phyloP scores from a whole-genome alignment of 1,140 invertebrate species.

The Pomacea maculata region DNA sequence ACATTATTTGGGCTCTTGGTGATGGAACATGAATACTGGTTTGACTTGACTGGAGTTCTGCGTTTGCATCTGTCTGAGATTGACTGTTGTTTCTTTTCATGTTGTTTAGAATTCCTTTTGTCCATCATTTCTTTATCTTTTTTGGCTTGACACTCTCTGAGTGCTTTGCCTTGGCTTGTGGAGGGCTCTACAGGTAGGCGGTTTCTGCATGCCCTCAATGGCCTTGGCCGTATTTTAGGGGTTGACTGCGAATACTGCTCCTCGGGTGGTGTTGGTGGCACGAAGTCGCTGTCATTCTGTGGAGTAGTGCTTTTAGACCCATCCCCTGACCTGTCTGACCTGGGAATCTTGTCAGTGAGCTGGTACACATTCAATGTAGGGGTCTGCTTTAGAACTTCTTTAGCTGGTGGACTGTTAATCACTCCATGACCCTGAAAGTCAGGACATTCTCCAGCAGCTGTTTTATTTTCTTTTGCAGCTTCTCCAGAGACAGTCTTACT shows the following conservation, averaged over 20 bases:
- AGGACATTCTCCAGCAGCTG: too few species aligned
- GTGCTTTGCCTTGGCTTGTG: neutral
- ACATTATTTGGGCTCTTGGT: too few species aligned
- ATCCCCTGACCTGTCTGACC: constrained; percentile 1
- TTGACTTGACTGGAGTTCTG: too few species aligned
- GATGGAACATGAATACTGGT: too few species aligned
- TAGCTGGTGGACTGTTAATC: too few species aligned
- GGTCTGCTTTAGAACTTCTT: too few species aligned
- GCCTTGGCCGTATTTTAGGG: constrained; percentile 17
- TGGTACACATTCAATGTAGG: too few species aligned
- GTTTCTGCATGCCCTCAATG: constrained; percentile 12
- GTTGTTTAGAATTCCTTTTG: neutral
- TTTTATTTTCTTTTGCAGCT: too few species aligned
- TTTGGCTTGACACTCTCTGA: neutral
- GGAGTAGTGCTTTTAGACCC: constrained; percentile 29
- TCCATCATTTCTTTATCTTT: neutral
- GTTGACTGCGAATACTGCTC: neutral
- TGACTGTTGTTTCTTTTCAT: neutral
- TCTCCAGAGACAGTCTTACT: too few species aligned
- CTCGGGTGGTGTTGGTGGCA: constrained; percentile 56
- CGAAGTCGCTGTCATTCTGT: constrained; percentile 43
- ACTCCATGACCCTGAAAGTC: too few species aligned
- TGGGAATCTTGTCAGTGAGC: too few species aligned
- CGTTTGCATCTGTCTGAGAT: too few species aligned
- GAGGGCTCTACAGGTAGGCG: neutral